Conservation (phyloP, 2,113 vertebrate genomes). For the Gallinago media region DNA sequence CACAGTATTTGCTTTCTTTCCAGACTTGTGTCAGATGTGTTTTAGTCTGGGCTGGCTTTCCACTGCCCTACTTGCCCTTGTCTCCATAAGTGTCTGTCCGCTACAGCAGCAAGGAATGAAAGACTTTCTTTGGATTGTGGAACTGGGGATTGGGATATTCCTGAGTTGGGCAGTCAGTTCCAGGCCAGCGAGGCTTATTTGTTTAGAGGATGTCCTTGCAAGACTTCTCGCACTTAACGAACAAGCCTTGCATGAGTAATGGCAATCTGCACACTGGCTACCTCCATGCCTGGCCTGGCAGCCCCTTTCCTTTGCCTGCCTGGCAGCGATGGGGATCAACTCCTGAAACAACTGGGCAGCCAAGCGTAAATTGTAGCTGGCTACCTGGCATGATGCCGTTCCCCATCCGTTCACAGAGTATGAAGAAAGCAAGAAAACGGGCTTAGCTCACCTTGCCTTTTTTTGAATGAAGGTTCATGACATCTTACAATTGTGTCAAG, state of each 20-base stretch:
- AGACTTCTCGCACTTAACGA: not conserved
- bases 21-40: not conserved
- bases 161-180: not conserved
- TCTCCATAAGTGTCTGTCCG: not conserved
- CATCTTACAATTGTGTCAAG: not conserved
- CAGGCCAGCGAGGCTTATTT: conserved; percentile 9
- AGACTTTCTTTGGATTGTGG: not conserved
- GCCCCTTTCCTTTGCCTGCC: not conserved
- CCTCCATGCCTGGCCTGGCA: not conserved
- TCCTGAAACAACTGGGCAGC: not conserved
- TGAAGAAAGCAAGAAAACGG: not conserved
- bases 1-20: not conserved
- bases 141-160: not conserved
- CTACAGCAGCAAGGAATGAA: not conserved
- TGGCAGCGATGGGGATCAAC: not conserved
- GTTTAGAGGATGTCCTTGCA: not conserved
- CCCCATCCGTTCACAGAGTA: not conserved
- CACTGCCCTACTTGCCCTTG: not conserved
- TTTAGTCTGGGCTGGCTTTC: too few relatives aligned
- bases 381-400: fast-evolving
- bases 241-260: not conserved
- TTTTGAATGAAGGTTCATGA: not conserved
- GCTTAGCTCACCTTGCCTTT: not conserved
- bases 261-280: not conserved
- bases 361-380: not conserved